Evolutionary conservation across 2,888 invertebrate genomes (phyloP).

Genomic region (Lutraria lutraria): DNA sequence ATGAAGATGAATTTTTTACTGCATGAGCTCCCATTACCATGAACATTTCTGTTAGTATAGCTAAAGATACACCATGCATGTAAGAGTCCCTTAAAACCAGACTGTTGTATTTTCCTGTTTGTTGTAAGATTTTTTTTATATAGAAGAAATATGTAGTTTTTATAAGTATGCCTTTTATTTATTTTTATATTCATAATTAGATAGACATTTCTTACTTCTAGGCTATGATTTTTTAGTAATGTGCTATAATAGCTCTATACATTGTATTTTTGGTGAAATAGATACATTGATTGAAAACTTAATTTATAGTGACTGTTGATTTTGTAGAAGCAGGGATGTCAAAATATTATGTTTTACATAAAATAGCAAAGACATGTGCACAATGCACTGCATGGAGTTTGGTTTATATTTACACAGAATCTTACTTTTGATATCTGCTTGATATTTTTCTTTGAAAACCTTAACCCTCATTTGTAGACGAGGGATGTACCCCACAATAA

Average conservation of each 20-base stretch:
- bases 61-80: neutral
- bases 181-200: too few relatives aligned
- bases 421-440: neutral
- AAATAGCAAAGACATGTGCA: too few relatives aligned
- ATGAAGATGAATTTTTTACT: neutral
- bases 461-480: neutral
- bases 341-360: too few relatives aligned
- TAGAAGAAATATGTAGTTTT: neutral
- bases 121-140: neutral
- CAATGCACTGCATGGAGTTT: too few relatives aligned
- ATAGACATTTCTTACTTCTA: too few relatives aligned
- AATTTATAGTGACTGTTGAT: too few relatives aligned
- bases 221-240: too few relatives aligned
- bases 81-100: neutral
- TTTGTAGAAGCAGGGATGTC: too few relatives aligned
- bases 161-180: neutral
- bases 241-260: too few relatives aligned
- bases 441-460: neutral
- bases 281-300: too few relatives aligned
- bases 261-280: too few relatives aligned
- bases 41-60: neutral
- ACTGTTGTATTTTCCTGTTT: neutral
- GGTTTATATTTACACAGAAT: too few relatives aligned
- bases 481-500: neutral
- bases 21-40: neutral